Evolutionary conservation across 1,140 invertebrate genomes (phyloP).

Genomic region (Drosophila melanica): DNA sequence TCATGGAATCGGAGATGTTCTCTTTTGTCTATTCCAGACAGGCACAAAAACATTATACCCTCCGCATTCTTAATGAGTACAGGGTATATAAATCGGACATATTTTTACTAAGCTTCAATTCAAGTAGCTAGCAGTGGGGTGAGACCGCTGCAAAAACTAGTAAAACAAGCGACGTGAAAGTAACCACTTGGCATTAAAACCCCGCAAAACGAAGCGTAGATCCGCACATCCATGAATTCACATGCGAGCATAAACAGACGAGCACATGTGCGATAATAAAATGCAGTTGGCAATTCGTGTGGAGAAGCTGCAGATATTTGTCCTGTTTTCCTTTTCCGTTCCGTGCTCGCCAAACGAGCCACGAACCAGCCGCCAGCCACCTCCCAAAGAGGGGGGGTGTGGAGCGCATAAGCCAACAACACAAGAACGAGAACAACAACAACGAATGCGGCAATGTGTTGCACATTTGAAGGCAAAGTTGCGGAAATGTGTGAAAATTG

Average conservation of each 20-base stretch:
- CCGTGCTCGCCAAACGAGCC: neutral
- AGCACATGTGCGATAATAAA: slow-evolving; percentile 62
- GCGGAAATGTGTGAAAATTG: slow-evolving; percentile 76
- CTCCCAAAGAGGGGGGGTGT: neutral
- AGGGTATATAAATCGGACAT: too few relatives aligned
- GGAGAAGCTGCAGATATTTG: slow-evolving; percentile 52
- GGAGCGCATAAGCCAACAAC: slow-evolving; percentile 41
- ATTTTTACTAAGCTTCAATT: slow-evolving; percentile 9
- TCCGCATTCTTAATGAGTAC: too few relatives aligned
- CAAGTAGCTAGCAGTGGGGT: neutral
- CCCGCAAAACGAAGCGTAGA: slow-evolving; percentile 66
- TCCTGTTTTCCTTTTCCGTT: slow-evolving; percentile 12
- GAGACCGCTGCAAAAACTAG: slow-evolving; percentile 43
- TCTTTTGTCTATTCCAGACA: too few relatives aligned
- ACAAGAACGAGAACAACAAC: slow-evolving; percentile 37
- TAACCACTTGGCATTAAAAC: slow-evolving; percentile 74
- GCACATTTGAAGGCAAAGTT: slow-evolving; percentile 78
- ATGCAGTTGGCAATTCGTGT: slow-evolving; percentile 66
- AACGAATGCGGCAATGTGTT: slow-evolving; percentile 72
- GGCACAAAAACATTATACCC: too few relatives aligned
- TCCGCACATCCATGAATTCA: slow-evolving; percentile 55
- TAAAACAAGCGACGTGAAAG: slow-evolving; percentile 75
- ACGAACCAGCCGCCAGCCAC: neutral
- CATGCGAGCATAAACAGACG: slow-evolving; percentile 23
- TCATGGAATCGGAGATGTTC: too few relatives aligned